Evolutionary conservation across 2,888 invertebrate species (phyloP).

Genomic region (Acanthoscelides obtectus): DNA sequence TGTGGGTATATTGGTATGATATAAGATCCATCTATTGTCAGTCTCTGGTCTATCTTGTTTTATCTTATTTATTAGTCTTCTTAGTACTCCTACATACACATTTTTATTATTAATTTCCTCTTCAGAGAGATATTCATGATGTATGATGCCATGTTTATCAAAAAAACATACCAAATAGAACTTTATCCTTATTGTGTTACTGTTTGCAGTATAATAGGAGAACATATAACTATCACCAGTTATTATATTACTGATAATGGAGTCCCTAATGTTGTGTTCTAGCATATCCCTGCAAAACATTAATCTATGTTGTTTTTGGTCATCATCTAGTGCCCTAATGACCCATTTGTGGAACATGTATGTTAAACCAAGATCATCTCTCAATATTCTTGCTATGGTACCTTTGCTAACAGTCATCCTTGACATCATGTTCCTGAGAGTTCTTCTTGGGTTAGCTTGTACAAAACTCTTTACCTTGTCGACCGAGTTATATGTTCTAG

Average conservation of each 20-base stretch:
- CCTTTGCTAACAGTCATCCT: neutral
- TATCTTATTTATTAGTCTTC: neutral
- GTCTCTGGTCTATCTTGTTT: neutral
- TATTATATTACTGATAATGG: neutral
- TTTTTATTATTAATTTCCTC: neutral
- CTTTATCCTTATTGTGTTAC: neutral
- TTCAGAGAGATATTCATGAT: neutral
- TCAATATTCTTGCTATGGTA: neutral
- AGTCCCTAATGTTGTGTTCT: neutral
- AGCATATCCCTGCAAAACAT: neutral
- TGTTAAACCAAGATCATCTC: neutral
- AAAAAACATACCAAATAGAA: neutral
- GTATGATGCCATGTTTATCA: neutral
- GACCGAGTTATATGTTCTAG: neutral
- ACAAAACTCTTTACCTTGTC: neutral
- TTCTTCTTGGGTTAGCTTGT: neutral
- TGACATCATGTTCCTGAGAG: neutral
- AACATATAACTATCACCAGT: neutral
- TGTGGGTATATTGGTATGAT: neutral
- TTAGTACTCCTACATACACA: neutral
- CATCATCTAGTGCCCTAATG: neutral
- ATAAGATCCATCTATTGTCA: neutral
- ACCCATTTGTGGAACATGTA: neutral
- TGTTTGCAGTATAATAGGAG: neutral
- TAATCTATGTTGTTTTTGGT: neutral